Evolutionary conservation across 2,888 invertebrate genomes (phyloP), one percentile per base, ranked within the genome.

Genomic region (Cheilosia soror): DNA sequence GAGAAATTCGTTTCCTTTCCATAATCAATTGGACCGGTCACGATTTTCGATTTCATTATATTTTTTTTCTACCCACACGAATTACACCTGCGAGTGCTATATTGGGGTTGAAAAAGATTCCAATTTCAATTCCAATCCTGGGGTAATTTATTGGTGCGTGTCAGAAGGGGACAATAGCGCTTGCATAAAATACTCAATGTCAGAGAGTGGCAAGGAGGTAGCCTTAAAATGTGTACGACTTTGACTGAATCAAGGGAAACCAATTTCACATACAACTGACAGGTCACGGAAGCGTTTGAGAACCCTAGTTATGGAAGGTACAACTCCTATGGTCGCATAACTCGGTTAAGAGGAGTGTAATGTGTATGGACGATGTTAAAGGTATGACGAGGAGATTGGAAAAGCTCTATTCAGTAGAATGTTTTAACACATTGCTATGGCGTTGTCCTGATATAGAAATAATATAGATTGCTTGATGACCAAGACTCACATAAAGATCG

Each of bases 161-260:
- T 63, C 71, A 68, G 62, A 63, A 51, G 71, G 72, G 81, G 85
- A 85, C 85, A 85, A 60, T 76, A 27, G 66, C 29, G 66, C 42
- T 51, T 33, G 76, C 76, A 85, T 85, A 85, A 85, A 85, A 81
- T 81, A 85, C 85, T 85, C 81, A 57, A 65, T 85, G 85, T 85
- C 84, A 85, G 37, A 44, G 69, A 65, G 63, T 9, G 15, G 27
- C 20, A 20, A 20, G 25, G 31, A 44, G 60, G 25, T 27, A 13
- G 49, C 42, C 66, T 49, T 57, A 71, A 76, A 76, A 66, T 65
- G 62, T 44, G 62, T 40, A 71, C 62, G 49, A 29, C 37, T 60
- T 72, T 29, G 42, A 40, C 37, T 37, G 69, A 79, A 75, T 84
- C 71, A 27, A 58, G 71, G 75, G 62, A 85, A 84, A 77, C 81